phyloP scores from a whole-genome alignment of 1,140 invertebrate species.

The Dendroctonus ponderosae region DNA sequence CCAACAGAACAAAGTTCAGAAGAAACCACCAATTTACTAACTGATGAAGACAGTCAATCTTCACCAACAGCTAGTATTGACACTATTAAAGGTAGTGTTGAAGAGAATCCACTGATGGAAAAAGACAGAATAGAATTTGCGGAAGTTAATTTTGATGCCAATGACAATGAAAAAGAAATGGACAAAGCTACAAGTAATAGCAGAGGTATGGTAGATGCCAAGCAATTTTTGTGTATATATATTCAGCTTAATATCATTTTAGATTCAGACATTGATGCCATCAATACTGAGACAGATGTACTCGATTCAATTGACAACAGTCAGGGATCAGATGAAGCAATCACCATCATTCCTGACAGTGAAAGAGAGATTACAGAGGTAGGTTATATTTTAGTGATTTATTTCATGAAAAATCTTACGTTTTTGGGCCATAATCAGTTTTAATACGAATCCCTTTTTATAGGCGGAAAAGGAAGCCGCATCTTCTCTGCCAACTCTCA shows the following conservation, averaged over 20 bases:
- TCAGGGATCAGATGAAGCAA: constrained; percentile 58
- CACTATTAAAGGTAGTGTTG: not conserved
- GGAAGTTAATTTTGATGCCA: constrained; percentile 27
- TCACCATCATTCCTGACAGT: constrained; percentile 59
- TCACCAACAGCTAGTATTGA: too few species aligned
- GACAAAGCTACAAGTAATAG: constrained; percentile 9
- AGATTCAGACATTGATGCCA: not conserved
- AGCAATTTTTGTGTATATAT: not conserved
- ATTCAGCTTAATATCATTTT: not conserved
- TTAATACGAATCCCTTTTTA: constrained; percentile 2
- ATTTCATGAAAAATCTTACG: not conserved
- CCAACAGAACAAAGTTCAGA: too few species aligned
- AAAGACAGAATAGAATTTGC: constrained; percentile 11
- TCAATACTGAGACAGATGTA: constrained; percentile 28
- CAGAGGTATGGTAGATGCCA: not conserved
- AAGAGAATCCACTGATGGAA: not conserved
- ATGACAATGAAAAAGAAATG: constrained; percentile 18
- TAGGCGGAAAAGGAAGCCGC: constrained; percentile 58
- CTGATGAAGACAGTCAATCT: too few species aligned
- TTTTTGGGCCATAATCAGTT: not conserved
- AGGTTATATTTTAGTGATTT: constrained; percentile 6
- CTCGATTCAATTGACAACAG: constrained; percentile 39
- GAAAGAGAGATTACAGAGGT: constrained; percentile 62
- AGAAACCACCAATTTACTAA: too few species aligned
- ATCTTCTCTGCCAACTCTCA: constrained; percentile 38